Evolutionary conservation across 2,797 vertebrate species (phyloP).

Genomic region (Pseudochaenichthys georgianus): DNA sequence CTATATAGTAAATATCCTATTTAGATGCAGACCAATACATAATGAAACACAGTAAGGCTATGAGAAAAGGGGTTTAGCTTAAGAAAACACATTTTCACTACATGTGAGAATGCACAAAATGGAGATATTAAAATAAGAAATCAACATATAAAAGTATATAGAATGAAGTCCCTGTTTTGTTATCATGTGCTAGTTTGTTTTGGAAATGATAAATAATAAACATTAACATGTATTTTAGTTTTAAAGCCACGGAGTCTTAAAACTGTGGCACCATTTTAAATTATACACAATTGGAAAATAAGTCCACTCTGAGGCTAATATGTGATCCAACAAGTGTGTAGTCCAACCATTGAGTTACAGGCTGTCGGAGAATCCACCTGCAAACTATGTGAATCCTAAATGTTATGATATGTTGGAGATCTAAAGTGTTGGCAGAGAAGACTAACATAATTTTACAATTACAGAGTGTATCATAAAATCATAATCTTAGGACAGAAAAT

Average conservation of each 20-base stretch:
- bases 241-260: background rate
- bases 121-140: conserved; percentile 4
- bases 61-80: background rate
- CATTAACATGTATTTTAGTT: background rate
- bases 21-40: background rate
- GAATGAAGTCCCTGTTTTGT: background rate
- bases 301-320: background rate
- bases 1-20: background rate
- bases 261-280: background rate
- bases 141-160: background rate
- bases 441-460: background rate
- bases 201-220: background rate
- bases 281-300: background rate
- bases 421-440: background rate
- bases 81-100: background rate
- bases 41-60: background rate
- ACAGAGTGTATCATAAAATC: background rate
- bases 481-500: background rate
- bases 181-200: background rate
- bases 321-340: conserved; percentile 31
- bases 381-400: background rate
- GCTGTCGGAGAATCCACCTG: background rate
- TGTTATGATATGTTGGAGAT: background rate
- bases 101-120: background rate
- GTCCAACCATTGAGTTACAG: background rate